Evolutionary conservation across 2,113 vertebrate genomes (phyloP).

Genomic region (Thunnus maccoyii): DNA sequence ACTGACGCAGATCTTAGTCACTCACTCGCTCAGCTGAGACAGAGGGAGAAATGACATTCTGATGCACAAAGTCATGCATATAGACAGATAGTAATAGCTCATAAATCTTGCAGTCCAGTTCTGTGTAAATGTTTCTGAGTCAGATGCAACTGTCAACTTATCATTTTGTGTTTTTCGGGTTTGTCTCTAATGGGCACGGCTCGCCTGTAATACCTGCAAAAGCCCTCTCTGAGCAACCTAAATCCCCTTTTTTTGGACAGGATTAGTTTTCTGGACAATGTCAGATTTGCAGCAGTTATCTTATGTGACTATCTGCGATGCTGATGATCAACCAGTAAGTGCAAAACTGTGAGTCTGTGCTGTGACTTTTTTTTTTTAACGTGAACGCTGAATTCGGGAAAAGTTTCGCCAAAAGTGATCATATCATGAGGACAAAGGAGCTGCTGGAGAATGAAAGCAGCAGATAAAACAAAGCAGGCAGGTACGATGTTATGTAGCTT

Average conservation of each 20-base stretch:
- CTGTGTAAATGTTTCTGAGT: background rate
- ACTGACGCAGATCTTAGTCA: constrained; percentile 58
- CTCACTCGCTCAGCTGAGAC: constrained; percentile 50
- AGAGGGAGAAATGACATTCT: constrained; percentile 1
- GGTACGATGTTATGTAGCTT: background rate
- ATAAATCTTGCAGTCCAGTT: background rate
- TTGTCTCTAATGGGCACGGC: constrained; percentile 7
- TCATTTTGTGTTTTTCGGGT: constrained; percentile 1
- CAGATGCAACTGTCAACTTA: background rate
- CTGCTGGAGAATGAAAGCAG: background rate
- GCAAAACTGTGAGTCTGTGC: background rate
- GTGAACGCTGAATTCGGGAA: background rate
- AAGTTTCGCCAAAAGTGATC: background rate
- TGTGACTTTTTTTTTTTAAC: background rate
- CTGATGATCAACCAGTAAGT: background rate
- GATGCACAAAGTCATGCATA: background rate
- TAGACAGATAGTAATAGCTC: background rate
- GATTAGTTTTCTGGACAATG: constrained; percentile 56
- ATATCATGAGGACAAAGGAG: background rate
- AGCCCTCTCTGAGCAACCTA: constrained; percentile 11
- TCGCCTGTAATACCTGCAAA: constrained; percentile 44
- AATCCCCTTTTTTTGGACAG: constrained; percentile 41
- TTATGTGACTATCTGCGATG: background rate
- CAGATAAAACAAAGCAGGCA: no score
- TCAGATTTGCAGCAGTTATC: constrained; percentile 24